These are phyloP conservation scores for Phyto melanocephala DNA, from an alignment of 2,888 invertebrate genomes.

Conservation along the genomic window DNA sequence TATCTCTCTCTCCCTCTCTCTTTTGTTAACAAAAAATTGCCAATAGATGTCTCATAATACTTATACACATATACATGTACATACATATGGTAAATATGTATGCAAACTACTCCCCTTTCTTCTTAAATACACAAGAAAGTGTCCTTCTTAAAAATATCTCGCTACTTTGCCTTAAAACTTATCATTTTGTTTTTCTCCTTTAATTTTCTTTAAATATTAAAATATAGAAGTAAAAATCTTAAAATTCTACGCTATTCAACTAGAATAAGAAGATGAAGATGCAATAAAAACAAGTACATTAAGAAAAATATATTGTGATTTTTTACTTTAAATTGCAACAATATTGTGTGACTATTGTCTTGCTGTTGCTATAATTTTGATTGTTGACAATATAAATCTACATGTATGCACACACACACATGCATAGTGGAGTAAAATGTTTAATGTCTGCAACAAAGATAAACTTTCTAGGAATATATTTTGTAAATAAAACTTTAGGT, in stretches of 20 bases:
- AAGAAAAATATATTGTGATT: slow-evolving; percentile 13
- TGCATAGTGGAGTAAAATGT: slow-evolving; percentile 22
- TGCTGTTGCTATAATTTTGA: slow-evolving; percentile 26
- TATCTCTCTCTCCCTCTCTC: too few relatives aligned
- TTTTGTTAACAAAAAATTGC: too few relatives aligned
- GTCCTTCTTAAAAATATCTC: too few relatives aligned
- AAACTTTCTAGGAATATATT: slow-evolving; percentile 11
- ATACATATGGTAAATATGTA: too few relatives aligned
- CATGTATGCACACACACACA: background rate
- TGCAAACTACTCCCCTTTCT: too few relatives aligned
- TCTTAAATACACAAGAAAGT: too few relatives aligned
- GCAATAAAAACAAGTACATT: background rate
- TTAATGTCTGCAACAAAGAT: background rate
- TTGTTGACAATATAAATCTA: slow-evolving; percentile 11
- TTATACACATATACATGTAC: too few relatives aligned
- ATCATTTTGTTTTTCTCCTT: too few relatives aligned
- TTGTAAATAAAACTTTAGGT: background rate
- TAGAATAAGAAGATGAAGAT: slow-evolving; percentile 5
- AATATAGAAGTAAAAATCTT: too few relatives aligned
- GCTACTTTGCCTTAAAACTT: too few relatives aligned
- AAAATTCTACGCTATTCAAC: background rate
- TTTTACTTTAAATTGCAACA: slow-evolving; percentile 33
- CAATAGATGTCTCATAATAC: too few relatives aligned
- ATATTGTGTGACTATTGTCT: slow-evolving; percentile 28
- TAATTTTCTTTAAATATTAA: too few relatives aligned